phyloP scores from a whole-genome alignment of 2,888 invertebrate species.

The Clistopyga incitator region DNA sequence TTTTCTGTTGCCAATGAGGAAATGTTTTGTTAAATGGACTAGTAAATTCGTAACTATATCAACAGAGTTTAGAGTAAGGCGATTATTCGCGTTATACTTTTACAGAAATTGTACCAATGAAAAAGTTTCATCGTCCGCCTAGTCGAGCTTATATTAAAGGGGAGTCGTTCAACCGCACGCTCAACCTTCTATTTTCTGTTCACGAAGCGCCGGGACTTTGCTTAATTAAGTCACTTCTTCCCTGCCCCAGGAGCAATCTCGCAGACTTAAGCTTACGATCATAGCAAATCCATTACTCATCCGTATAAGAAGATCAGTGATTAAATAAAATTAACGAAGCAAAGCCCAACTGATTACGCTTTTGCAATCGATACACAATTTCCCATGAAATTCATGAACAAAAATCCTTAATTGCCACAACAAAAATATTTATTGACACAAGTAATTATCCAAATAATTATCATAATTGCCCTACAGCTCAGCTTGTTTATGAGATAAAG shows the following conservation, averaged over 20 bases:
- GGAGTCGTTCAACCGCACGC: constrained; percentile 2
- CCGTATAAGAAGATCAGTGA: constrained; percentile 17
- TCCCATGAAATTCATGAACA: background rate
- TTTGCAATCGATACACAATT: constrained; percentile 31
- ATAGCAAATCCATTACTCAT: constrained; percentile 39
- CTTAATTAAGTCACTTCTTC: constrained; percentile 40
- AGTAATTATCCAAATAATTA: too few species aligned
- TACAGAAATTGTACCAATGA: background rate
- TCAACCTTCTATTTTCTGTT: constrained; percentile 30
- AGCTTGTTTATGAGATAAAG: too few species aligned
- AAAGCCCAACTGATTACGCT: constrained; percentile 21
- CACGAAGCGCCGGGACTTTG: constrained; percentile 24
- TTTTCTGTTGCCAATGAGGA: too few species aligned
- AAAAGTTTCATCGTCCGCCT: constrained; percentile 47
- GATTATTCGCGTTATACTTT: background rate
- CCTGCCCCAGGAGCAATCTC: constrained; percentile 36
- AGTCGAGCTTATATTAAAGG: constrained; percentile 18
- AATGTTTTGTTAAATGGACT: too few species aligned
- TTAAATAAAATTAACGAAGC: constrained; percentile 39
- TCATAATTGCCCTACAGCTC: too few species aligned
- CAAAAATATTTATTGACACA: too few species aligned
- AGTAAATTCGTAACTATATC: too few species aligned
- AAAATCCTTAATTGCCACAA: too few species aligned
- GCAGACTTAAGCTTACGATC: constrained; percentile 18
- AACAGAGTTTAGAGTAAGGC: background rate